Percentiles rank a stretch among this genome's conserved stretches.
phyloP scores from a whole-genome alignment of 2,113 vertebrate genomes.

The Gadus macrocephalus region DNA sequence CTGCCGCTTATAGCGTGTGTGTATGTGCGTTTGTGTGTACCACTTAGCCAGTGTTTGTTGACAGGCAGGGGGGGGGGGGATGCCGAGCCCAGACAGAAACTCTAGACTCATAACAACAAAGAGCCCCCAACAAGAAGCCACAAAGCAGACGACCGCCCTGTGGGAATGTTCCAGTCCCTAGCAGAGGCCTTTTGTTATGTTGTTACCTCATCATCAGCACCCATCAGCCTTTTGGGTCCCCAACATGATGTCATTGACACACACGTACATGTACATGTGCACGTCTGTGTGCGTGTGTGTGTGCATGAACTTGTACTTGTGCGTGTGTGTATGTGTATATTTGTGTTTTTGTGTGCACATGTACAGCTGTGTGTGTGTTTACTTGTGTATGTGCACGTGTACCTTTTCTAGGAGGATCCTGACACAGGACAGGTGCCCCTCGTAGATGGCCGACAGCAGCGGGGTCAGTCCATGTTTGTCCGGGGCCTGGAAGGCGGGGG shows the following conservation, averaged over 20 bases:
- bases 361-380: not conserved
- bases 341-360: slow-evolving; percentile 27
- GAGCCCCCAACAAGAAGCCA: slow-evolving; percentile 13
- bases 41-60: too few species aligned
- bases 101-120: not conserved
- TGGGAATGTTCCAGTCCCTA: slow-evolving; percentile 57
- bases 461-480: slow-evolving; percentile 93
- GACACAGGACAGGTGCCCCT: slow-evolving; percentile 85
- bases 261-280: not conserved
- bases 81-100: too few species aligned
- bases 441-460: slow-evolving; percentile 85
- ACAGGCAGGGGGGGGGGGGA: too few species aligned
- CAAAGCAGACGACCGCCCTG: slow-evolving; percentile 25
- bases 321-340: slow-evolving; percentile 20
- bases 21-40: too few species aligned
- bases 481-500: slow-evolving; percentile 72
- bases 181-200: slow-evolving; percentile 46
- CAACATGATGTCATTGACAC: slow-evolving; percentile 19
- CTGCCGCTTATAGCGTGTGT: too few species aligned
- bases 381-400: slow-evolving; percentile 21
- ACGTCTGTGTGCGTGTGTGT: not conserved
- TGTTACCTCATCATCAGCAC: slow-evolving; percentile 63
- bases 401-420: slow-evolving; percentile 96
- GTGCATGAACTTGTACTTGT: not conserved
- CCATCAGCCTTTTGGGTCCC: slow-evolving; percentile 14